Evolutionary conservation across 2,888 invertebrate species (phyloP), one percentile per base, ranked within the genome.

Genomic region (Ceraclea dissimilis): DNA sequence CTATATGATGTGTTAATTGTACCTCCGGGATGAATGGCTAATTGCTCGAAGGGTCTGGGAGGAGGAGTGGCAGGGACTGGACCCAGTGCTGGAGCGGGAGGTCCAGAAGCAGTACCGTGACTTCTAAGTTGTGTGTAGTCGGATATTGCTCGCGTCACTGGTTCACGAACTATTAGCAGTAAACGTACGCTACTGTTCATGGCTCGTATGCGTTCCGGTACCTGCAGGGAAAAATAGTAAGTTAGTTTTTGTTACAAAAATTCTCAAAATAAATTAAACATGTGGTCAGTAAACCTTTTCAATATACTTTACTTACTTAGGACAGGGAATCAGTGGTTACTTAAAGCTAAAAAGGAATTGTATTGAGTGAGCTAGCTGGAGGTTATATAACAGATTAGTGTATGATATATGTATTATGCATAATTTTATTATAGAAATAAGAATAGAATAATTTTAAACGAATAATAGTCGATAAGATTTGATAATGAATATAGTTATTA

Each of bases 111-210:
- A 34, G 88, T 85, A 20, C 90, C 87, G 67, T 90, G 88, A 65
- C 88, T 90, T 62, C 89, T 83, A 65, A 95, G 79, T 73, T 97
- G 96, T 18, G 94, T 92, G 75, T 95, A 97, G 79, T 98, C 98
- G 13, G 96, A 97, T 67, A 99, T 91, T 52, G 95, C 92, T 55
- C 98, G 81, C 17, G 92, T 93, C 54, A 97, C 94, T 2, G 98
- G 98, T 71, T 99, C 94, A 13, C 98, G 82, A 19, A 99, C 92
- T 67, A 98, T 94, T 64, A 98, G 79, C 61, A 98, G 81, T 58
- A 99, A 78, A 66, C 93, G 90, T 60, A 95, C 87, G 68, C 90
- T 88, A 8, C 90, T 84, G 77, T 98, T 96, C 93, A 98, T 94
- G 58, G 90, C 90, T 64, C 88, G 82, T 53, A 99, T 93, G 62